These are phyloP conservation scores for Chloromyia formosa DNA, from an alignment of 2,888 invertebrate species.

Conservation along the genomic window DNA sequence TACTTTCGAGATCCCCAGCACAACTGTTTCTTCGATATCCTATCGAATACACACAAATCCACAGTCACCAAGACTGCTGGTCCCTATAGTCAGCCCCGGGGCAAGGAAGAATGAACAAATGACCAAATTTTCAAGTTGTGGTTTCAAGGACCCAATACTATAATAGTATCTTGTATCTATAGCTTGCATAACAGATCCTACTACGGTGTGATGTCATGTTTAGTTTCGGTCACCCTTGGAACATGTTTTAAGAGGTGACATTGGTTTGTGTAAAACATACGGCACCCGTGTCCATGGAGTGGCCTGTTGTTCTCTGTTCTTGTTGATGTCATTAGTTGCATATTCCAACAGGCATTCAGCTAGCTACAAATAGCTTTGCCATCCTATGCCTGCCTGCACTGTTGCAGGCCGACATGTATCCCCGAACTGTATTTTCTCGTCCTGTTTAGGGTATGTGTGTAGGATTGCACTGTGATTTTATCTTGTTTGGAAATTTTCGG, in stretches of 20 bases:
- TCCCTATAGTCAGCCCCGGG: too few relatives aligned
- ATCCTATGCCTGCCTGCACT: too few relatives aligned
- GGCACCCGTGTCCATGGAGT: constrained; percentile 48
- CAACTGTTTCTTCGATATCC: too few relatives aligned
- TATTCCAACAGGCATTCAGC: background rate
- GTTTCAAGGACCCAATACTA: background rate
- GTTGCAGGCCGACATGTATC: background rate
- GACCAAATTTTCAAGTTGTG: constrained; percentile 7
- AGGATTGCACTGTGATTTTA: background rate
- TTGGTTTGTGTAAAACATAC: constrained; percentile 51
- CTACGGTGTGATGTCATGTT: constrained; percentile 29
- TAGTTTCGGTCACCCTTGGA: constrained; percentile 41
- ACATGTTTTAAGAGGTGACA: constrained; percentile 50
- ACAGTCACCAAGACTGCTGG: too few relatives aligned
- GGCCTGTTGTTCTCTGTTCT: constrained; percentile 27
- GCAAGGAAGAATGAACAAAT: too few relatives aligned
- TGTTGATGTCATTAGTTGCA: constrained; percentile 13
- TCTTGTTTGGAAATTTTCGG: background rate
- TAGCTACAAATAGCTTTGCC: background rate
- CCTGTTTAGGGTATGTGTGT: background rate
- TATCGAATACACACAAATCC: too few relatives aligned
- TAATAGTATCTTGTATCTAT: background rate
- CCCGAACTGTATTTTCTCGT: background rate
- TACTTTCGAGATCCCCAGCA: too few relatives aligned
- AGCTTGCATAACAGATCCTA: background rate